Base-by-base conservation (phyloP, 1,140 invertebrate species). In the Hyposmocoma kahamanoa region DNA sequence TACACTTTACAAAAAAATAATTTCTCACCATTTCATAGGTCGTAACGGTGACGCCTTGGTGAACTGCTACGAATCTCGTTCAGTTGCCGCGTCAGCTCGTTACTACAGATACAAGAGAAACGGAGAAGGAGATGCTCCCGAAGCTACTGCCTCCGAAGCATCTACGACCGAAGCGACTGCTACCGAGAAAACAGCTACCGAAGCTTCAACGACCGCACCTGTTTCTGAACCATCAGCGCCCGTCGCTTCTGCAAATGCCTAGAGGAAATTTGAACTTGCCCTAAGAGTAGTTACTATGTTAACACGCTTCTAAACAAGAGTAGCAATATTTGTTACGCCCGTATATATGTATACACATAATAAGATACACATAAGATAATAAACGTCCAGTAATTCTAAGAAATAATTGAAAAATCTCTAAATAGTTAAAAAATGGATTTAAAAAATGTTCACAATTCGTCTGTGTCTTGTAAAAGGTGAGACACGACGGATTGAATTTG, bases 101-200 rank as follows among this genome's bases (percentile, higher is more conserved):
- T 80, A 78, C 65, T 82, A 81, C 57, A 63, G 81, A 45, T 84
- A 52, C 57, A 82, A 84, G 53, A 72, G 79, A 4, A 75, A 84
- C 44, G 78, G 80, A 1, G 72, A 75, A 50, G 72, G 63, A 56
- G 69, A 67, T 3, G 26, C 30, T 65, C 62, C 19, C 15, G 53
- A 9, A 1, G 38, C 26, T 3, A n/a, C n/a, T n/a, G n/a, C n/a
- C n/a, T n/a, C n/a, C n/a, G n/a, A n/a, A n/a, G n/a, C n/a, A n/a
- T n/a, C n/a, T n/a, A 55, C 56, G 36, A 39, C 59, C 15, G 64
- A 69, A 45, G 50, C 36, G 8, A 43, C 58, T 19, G 45, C 34
- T 2, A 41, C 26, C 5, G 36, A 30, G 22, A 39, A 45, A 22
- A 30, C 42, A 10, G 53, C 61, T 22, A 39, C 52, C 9, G 44